Percentiles rank a stretch among this genome's conserved stretches.
Conservation (phyloP, 2,797 vertebrate species). For the Ataeniobius toweri region DNA sequence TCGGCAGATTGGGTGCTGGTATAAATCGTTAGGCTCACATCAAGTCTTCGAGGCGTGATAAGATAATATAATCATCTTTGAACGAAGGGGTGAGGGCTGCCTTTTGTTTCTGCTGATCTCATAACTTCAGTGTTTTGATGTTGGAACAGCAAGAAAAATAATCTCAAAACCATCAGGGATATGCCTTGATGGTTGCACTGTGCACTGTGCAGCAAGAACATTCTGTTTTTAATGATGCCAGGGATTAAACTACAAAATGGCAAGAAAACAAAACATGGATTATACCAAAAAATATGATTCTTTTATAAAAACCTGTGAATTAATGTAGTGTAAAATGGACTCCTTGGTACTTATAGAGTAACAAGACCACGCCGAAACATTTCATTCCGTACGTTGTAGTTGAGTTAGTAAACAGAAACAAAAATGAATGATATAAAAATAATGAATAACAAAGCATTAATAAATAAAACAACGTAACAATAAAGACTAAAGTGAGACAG, state of each 20-base stretch:
- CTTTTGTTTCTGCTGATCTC: constrained; percentile 58
- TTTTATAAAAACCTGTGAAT: neutral
- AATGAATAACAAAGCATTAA: neutral
- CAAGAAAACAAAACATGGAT: neutral
- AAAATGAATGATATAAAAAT: neutral
- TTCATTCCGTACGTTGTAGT: no score
- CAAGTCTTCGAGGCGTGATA: constrained; percentile 54
- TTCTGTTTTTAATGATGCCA: neutral
- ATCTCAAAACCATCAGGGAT: constrained; percentile 29
- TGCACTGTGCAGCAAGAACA: neutral
- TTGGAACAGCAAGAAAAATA: constrained; percentile 30
- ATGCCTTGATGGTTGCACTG: neutral
- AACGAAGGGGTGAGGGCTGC: constrained; percentile 28
- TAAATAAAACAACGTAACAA: neutral
- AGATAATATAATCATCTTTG: constrained; percentile 64
- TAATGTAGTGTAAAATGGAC: neutral
- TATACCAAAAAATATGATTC: neutral
- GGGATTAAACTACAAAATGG: neutral
- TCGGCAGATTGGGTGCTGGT: constrained; percentile 52
- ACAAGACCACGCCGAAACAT: no score
- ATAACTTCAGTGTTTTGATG: constrained; percentile 33
- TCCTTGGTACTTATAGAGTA: neutral
- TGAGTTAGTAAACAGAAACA: neutral
- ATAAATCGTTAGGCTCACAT: constrained; percentile 69
- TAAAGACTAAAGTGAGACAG: neutral